These are phyloP conservation scores for Alaudala cheleensis DNA, from an alignment of 2,113 vertebrate species.

Conservation along the genomic window DNA sequence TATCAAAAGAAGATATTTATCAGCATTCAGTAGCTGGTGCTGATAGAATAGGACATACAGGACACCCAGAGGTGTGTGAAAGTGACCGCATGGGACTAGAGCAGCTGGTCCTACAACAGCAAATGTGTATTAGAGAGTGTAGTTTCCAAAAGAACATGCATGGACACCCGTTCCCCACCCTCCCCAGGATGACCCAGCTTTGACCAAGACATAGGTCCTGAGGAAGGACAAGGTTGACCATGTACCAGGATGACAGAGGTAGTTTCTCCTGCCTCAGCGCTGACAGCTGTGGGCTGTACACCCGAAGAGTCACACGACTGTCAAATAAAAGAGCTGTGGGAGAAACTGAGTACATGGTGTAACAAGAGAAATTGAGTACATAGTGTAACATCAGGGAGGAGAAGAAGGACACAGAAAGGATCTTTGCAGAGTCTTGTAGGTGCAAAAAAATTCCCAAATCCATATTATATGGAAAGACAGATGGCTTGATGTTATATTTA, in stretches of 20 bases:
- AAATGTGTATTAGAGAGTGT: background rate
- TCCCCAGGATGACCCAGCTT: background rate
- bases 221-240: background rate
- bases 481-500: background rate
- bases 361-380: background rate
- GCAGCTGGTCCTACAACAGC: background rate
- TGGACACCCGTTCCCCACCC: rapidly evolving
- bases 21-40: background rate
- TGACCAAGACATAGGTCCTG: background rate
- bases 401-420: background rate
- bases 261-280: background rate
- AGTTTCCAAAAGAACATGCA: background rate
- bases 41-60: background rate
- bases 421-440: background rate
- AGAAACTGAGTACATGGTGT: background rate
- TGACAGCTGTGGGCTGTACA: background rate
- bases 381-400: background rate
- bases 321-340: background rate
- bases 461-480: background rate
- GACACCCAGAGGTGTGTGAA: background rate
- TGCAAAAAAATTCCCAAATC: background rate
- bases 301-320: background rate
- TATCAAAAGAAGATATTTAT: background rate
- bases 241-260: background rate
- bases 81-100: background rate